A percentile compares a stretch with the other conserved stretches of the same genome.
These are phyloP conservation scores for Ataeniobius toweri DNA, from an alignment of 2,797 vertebrate genomes.

Conservation along the genomic window DNA sequence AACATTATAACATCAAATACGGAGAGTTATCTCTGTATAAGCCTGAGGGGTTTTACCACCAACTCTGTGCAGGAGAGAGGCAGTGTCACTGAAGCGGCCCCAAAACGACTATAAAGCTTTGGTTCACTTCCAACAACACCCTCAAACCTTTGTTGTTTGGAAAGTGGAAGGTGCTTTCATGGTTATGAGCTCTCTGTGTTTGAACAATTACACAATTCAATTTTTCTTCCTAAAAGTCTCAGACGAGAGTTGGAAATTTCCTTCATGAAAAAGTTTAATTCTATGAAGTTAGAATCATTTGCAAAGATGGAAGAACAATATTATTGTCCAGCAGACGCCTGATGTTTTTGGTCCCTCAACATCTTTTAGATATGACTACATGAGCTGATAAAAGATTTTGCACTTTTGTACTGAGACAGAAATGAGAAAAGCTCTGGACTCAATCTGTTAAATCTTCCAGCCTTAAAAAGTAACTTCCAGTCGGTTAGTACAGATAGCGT, in stretches of 20 bases:
- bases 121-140: constrained; percentile 11
- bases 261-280: background rate
- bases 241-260: background rate
- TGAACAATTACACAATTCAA: constrained; percentile 12
- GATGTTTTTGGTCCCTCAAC: background rate
- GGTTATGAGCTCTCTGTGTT: constrained; percentile 5
- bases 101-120: constrained; percentile 19
- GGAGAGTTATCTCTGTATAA: background rate
- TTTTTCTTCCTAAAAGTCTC: constrained; percentile 3
- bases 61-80: constrained; percentile 18
- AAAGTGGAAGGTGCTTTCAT: background rate
- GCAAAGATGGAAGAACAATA: background rate
- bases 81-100: constrained; percentile 1
- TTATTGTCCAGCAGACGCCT: background rate
- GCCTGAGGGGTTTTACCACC: constrained; percentile 10
- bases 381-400: background rate
- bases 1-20: constrained; percentile 38
- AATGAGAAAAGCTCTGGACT: background rate
- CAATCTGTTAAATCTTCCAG: no score
- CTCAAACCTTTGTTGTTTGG: background rate
- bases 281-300: background rate
- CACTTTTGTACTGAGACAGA: background rate
- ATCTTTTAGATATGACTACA: background rate
- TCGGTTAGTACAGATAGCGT: no score
- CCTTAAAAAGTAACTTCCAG: no score